Conservation (phyloP, 2,888 invertebrate species). For the Macrophya alboannulata region DNA sequence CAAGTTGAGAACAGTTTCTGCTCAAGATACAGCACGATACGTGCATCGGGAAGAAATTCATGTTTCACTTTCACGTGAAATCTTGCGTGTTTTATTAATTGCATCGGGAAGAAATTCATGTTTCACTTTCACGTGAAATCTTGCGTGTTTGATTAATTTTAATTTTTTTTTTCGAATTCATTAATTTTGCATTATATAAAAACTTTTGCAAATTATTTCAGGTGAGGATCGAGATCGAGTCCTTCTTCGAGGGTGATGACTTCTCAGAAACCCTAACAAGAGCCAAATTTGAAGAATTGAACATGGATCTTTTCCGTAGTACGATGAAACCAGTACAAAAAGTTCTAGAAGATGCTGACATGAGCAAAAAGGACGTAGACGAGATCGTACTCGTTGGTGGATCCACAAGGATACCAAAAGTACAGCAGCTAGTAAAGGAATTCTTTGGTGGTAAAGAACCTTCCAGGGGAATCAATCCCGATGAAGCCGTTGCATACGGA, state of each 20-base stretch:
- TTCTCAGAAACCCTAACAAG: slow-evolving; percentile 99
- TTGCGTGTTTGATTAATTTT: neutral
- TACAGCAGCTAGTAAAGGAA: slow-evolving; percentile 95
- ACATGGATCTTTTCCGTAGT: slow-evolving; percentile 88
- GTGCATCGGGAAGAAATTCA: too few species aligned
- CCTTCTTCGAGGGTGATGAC: slow-evolving; percentile 98
- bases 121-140: neutral
- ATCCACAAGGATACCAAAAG: slow-evolving; percentile 99
- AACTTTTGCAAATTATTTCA: slow-evolving; percentile 57
- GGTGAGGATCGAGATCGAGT: slow-evolving; percentile 99
- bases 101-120: too few species aligned
- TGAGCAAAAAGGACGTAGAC: slow-evolving; percentile 98
- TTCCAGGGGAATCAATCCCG: slow-evolving; percentile 98
- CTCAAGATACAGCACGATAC: too few species aligned
- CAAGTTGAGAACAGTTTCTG: slow-evolving; percentile 7
- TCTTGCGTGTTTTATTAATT: neutral
- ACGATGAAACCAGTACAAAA: slow-evolving; percentile 88
- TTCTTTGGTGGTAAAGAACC: slow-evolving; percentile 99
- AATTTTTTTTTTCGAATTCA: neutral
- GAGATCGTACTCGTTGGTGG: slow-evolving; percentile 99
- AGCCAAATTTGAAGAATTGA: slow-evolving; percentile 99
- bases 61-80: neutral
- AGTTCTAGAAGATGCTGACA: slow-evolving; percentile 98
- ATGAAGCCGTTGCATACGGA: slow-evolving; percentile 99
- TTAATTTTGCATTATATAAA: neutral